A percentile compares a stretch with the other conserved stretches of the same genome.
Conservation (phyloP, 2,888 invertebrate genomes). For the Eupithecia centaureata region DNA sequence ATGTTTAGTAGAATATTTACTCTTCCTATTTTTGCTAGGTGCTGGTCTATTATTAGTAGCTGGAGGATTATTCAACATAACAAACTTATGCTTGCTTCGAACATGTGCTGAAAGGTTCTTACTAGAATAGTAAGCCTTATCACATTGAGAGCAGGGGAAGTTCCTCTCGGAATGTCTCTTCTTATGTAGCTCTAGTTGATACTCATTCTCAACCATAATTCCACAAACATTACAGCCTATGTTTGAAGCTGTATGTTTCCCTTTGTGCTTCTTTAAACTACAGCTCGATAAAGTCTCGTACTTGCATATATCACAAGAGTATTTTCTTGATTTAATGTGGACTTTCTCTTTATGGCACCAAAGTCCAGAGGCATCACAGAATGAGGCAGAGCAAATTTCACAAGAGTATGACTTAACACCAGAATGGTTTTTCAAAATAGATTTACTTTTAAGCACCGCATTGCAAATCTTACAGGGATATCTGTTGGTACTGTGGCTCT, state of each 20-base stretch:
- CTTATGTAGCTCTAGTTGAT: slow-evolving; percentile 61
- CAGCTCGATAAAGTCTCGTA: slow-evolving; percentile 52
- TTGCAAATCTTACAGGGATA: slow-evolving; percentile 58
- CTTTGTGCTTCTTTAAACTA: slow-evolving; percentile 56
- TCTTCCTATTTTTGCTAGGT: not conserved
- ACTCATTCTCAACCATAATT: slow-evolving; percentile 56
- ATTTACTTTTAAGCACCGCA: slow-evolving; percentile 53
- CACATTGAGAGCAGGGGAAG: slow-evolving; percentile 60
- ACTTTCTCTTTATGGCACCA: slow-evolving; percentile 61
- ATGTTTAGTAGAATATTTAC: not conserved
- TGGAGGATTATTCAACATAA: slow-evolving; percentile 8
- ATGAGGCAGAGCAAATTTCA: slow-evolving; percentile 67
- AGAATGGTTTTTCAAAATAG: slow-evolving; percentile 51
- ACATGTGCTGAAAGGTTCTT: slow-evolving; percentile 45
- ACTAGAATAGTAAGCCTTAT: slow-evolving; percentile 55
- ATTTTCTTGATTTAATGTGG: slow-evolving; percentile 54
- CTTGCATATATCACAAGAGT: slow-evolving; percentile 62
- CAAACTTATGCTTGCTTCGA: slow-evolving; percentile 37
- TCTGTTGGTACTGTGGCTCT: slow-evolving; percentile 47
- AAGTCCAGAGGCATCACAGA: slow-evolving; percentile 63
- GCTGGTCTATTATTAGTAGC: not conserved
- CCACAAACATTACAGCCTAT: slow-evolving; percentile 65
- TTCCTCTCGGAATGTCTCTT: slow-evolving; percentile 64
- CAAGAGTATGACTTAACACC: slow-evolving; percentile 64
- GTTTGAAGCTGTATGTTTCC: slow-evolving; percentile 58